These are phyloP conservation scores for Melanophora roralis DNA, from an alignment of 2,888 invertebrate species.

Conservation along the genomic window DNA sequence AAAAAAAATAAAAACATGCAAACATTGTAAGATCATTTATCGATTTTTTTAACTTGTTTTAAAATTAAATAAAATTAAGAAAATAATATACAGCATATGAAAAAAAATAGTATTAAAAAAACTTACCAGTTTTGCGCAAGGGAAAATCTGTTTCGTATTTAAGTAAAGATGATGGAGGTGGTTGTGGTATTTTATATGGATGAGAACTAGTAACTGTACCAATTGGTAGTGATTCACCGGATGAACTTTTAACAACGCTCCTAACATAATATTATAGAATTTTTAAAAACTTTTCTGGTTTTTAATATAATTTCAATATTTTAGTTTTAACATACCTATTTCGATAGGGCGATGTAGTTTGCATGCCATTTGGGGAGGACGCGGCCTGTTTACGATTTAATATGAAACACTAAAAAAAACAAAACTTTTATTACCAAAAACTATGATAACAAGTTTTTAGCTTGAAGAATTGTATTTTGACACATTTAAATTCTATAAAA, in stretches of 20 bases:
- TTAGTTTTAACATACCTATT: conserved; percentile 82
- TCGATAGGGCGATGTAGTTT: conserved; percentile 84
- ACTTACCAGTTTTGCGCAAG: conserved; percentile 93
- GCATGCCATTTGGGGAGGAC: conserved; percentile 82
- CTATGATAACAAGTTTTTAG: too few relatives aligned
- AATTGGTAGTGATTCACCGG: conserved; percentile 82
- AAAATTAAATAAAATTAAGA: neutral
- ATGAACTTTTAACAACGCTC: conserved; percentile 83
- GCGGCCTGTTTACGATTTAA: conserved; percentile 89
- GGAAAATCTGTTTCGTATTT: conserved; percentile 87
- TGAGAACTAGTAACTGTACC: conserved; percentile 81
- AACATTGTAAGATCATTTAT: conserved; percentile 13
- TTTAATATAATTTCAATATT: neutral
- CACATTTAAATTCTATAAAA: too few relatives aligned
- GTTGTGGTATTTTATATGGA: conserved; percentile 84
- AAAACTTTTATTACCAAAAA: too few relatives aligned
- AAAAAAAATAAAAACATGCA: too few relatives aligned
- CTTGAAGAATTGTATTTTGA: too few relatives aligned
- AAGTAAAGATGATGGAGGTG: conserved; percentile 78
- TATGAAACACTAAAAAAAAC: conserved; percentile 82
- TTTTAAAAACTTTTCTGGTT: neutral
- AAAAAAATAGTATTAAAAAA: neutral
- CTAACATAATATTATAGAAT: too few relatives aligned
- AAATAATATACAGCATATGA: neutral
- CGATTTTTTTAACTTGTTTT: neutral